phyloP scores from a whole-genome alignment of 1,140 invertebrate species.

The Microplitis demolitor region DNA sequence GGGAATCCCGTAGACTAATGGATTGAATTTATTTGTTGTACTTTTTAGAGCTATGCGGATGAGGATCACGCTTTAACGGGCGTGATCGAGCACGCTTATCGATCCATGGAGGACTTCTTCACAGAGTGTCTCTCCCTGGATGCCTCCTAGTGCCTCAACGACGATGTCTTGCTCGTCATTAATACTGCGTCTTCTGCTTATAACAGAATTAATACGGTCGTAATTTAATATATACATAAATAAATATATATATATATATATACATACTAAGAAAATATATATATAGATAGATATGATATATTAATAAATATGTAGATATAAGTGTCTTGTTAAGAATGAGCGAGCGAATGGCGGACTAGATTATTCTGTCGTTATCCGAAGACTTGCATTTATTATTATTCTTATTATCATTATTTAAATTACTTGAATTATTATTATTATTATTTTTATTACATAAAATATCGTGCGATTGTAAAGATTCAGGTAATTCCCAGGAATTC shows the following conservation, averaged over 20 bases:
- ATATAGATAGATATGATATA: too few relatives aligned
- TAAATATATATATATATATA: too few relatives aligned
- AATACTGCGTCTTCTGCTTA: constrained; percentile 51
- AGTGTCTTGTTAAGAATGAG: neutral
- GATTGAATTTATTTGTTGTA: too few relatives aligned
- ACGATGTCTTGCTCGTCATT: constrained; percentile 53
- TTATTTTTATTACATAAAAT: neutral
- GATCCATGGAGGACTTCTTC: constrained; percentile 85
- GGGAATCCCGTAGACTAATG: too few relatives aligned
- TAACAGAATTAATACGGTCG: constrained; percentile 7
- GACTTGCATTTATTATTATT: too few relatives aligned
- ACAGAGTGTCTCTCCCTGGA: constrained; percentile 83
- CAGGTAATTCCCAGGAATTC: neutral
- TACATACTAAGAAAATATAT: too few relatives aligned
- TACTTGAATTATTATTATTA: neutral
- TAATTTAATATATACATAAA: neutral
- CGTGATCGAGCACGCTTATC: constrained; percentile 81
- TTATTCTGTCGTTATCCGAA: too few relatives aligned
- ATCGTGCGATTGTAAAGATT: neutral
- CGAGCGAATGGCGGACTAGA: neutral
- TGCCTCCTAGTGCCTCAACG: constrained; percentile 65
- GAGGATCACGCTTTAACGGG: constrained; percentile 78
- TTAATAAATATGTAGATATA: neutral
- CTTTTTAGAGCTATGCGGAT: constrained; percentile 76
- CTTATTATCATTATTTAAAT: too few relatives aligned